These are phyloP conservation scores for Pandemis cinnamomeana DNA, from an alignment of 2,888 invertebrate genomes.

Conservation along the genomic window DNA sequence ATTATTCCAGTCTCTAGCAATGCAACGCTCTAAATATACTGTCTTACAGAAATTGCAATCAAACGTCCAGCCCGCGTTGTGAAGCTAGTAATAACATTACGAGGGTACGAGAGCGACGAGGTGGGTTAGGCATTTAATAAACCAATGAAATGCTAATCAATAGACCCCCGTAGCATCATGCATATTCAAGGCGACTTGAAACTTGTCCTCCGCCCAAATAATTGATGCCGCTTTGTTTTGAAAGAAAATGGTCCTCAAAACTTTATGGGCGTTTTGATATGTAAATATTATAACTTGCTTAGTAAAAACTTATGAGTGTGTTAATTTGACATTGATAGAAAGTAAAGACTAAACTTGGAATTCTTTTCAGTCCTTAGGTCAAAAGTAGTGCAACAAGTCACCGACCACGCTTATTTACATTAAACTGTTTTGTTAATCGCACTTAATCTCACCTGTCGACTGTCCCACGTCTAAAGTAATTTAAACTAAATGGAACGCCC, in stretches of 20 bases:
- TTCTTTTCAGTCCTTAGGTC: not conserved
- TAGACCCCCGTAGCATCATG: slow-evolving; percentile 6
- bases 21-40: not conserved
- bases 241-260: not conserved
- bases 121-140: slow-evolving; percentile 16
- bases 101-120: slow-evolving; percentile 7
- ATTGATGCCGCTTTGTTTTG: not conserved
- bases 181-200: slow-evolving; percentile 9
- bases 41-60: slow-evolving; percentile 16
- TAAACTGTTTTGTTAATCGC: slow-evolving; percentile 55
- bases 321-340: too few species aligned
- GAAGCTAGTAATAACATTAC: slow-evolving; percentile 6
- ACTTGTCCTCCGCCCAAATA: slow-evolving; percentile 8
- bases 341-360: too few species aligned
- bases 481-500: slow-evolving; percentile 43
- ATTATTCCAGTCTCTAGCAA: not conserved
- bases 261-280: not conserved
- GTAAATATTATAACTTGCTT: not conserved
- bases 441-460: slow-evolving; percentile 62
- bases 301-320: not conserved
- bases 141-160: slow-evolving; percentile 12
- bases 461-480: slow-evolving; percentile 4
- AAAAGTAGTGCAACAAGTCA: not conserved
- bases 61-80: slow-evolving; percentile 2
- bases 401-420: slow-evolving; percentile 45